phyloP scores from a whole-genome alignment of 2,888 invertebrate genomes.

The Epinotia nisella region DNA sequence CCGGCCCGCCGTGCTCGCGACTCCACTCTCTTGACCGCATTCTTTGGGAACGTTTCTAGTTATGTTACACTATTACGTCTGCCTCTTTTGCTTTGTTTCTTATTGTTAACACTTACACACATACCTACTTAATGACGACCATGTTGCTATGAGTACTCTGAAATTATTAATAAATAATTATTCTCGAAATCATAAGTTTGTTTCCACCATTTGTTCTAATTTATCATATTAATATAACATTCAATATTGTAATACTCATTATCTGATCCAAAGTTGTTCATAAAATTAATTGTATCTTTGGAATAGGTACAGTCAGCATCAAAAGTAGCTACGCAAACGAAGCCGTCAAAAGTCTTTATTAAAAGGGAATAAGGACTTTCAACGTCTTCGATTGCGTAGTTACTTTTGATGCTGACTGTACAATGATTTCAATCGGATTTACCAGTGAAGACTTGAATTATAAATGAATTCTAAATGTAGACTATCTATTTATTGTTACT shows the following conservation, averaged over 20 bases:
- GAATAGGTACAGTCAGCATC: no score
- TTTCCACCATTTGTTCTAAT: constrained; percentile 5
- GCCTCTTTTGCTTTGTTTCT: constrained; percentile 13
- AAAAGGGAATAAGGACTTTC: no score
- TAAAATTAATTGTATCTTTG: constrained; percentile 26
- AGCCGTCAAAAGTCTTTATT: no score
- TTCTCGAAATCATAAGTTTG: not conserved
- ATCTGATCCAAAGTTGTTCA: constrained; percentile 19
- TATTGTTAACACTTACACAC: not conserved
- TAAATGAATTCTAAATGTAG: constrained; percentile 50
- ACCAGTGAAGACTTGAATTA: constrained; percentile 66
- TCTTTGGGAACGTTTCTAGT: constrained; percentile 20
- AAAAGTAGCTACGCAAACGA: no score
- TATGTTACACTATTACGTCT: constrained; percentile 16
- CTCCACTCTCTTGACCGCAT: constrained; percentile 25
- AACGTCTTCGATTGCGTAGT: no score
- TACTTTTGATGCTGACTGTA: no score
- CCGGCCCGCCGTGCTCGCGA: constrained; percentile 48
- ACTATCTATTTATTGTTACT: constrained; percentile 46
- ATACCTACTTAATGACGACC: constrained; percentile 6
- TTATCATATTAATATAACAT: constrained; percentile 2
- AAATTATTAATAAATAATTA: constrained; percentile 4
- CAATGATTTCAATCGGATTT: constrained; percentile 54
- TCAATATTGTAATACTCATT: constrained; percentile 26
- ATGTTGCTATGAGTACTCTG: not conserved